Conservation (phyloP, 2,888 invertebrate genomes). For the Hemithea aestivaria region DNA sequence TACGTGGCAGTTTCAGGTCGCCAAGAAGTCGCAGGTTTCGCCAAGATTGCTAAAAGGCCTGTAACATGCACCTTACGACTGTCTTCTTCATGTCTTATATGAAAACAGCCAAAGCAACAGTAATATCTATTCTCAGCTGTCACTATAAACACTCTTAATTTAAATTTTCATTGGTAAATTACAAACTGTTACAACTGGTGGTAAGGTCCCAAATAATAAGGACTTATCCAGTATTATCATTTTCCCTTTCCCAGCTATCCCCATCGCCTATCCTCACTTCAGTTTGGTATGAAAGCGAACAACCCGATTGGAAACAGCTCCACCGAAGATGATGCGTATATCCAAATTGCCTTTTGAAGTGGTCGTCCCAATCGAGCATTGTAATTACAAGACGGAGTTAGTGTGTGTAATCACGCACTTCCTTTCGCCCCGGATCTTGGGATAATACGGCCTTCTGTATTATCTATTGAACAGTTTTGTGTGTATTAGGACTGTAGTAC, state of each 20-base stretch:
- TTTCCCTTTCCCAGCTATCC: neutral
- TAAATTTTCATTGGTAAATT: no score
- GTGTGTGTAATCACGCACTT: constrained; percentile 26
- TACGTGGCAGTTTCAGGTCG: no score
- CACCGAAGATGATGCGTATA: constrained; percentile 32
- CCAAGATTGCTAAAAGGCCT: no score
- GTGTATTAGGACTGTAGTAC: no score
- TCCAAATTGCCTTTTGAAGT: constrained; percentile 25
- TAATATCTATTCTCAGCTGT: no score
- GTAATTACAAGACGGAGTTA: constrained; percentile 32
- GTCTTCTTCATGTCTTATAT: no score
- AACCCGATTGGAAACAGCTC: constrained; percentile 32
- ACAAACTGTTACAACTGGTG: no score
- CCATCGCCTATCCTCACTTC: neutral
- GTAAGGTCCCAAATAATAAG: no score
- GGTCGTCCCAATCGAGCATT: constrained; percentile 25
- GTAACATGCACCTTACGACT: no score
- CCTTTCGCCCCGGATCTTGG: constrained; percentile 12
- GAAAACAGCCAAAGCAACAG: no score
- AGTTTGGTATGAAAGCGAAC: constrained; percentile 5
- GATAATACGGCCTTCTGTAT: neutral
- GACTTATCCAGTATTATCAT: neutral
- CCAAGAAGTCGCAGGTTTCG: no score
- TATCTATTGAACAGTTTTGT: neutral
- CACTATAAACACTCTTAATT: no score